Evolutionary conservation across 2,888 invertebrate genomes (phyloP).

Genomic region (Drosophila infuscata): DNA sequence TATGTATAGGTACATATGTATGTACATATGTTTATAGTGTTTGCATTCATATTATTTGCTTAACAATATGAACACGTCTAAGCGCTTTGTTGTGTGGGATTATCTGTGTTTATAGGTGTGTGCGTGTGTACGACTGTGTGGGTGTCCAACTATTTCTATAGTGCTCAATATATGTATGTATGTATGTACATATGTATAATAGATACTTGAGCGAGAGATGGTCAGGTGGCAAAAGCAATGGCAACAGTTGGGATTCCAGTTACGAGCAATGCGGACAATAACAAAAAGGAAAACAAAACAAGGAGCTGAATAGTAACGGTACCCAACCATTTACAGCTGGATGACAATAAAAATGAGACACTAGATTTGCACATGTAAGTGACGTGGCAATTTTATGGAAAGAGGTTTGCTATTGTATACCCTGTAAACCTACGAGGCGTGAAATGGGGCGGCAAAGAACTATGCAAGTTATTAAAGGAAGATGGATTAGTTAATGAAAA

Average conservation of each 20-base stretch:
- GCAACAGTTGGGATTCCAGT: constrained; percentile 46
- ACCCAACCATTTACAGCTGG: neutral
- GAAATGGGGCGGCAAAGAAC: neutral
- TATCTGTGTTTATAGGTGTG: constrained; percentile 5
- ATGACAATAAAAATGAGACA: constrained; percentile 40
- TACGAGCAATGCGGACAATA: constrained; percentile 28
- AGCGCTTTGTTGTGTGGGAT: constrained; percentile 26
- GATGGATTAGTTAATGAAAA: neutral
- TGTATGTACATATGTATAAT: constrained; percentile 16
- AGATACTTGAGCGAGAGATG: constrained; percentile 42
- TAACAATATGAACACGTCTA: constrained; percentile 70
- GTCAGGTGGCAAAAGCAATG: constrained; percentile 30
- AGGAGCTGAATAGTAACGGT: constrained; percentile 4
- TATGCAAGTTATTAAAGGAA: neutral
- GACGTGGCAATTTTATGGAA: constrained; percentile 31
- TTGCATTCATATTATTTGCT: constrained; percentile 62
- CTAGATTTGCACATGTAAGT: constrained; percentile 44
- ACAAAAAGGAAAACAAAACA: neutral
- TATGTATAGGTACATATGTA: neutral
- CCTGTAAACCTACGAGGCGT: neutral
- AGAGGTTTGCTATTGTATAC: neutral
- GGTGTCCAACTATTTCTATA: constrained; percentile 57
- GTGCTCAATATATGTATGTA: constrained; percentile 2
- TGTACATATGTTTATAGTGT: constrained; percentile 10
- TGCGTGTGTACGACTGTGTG: constrained; percentile 11